phyloP scores from a whole-genome alignment of 2,888 invertebrate genomes.

The Agrotis segetum region DNA sequence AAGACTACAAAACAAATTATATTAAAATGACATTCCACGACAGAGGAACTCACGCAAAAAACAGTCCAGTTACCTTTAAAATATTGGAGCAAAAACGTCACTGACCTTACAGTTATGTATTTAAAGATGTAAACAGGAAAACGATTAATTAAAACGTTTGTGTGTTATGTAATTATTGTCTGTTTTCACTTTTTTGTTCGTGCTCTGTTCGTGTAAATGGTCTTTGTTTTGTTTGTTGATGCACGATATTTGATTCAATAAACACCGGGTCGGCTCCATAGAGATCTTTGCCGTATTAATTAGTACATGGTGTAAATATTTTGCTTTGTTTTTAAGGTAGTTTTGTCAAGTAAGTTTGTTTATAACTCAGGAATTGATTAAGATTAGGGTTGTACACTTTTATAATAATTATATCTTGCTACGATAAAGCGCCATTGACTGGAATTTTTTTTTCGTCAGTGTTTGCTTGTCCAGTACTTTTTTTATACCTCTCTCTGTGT shows the following conservation, averaged over 20 bases:
- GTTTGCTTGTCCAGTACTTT: too few relatives aligned
- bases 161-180: constrained; percentile 27
- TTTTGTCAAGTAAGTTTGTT: too few relatives aligned
- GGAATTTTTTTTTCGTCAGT: too few relatives aligned
- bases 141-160: constrained; percentile 31
- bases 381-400: too few relatives aligned
- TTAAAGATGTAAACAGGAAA: constrained; percentile 54
- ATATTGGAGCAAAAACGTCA: constrained; percentile 34
- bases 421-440: too few relatives aligned
- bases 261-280: not conserved
- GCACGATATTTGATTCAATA: not conserved
- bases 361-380: too few relatives aligned
- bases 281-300: not conserved
- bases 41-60: not conserved
- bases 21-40: not conserved
- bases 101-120: constrained; percentile 39
- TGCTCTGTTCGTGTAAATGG: constrained; percentile 2
- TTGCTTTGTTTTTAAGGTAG: too few relatives aligned
- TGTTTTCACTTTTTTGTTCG: constrained; percentile 47
- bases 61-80: not conserved
- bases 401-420: too few relatives aligned
- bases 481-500: too few relatives aligned
- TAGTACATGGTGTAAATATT: too few relatives aligned
- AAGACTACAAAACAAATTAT: not conserved
- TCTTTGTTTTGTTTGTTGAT: constrained; percentile 23